Percentiles rank a stretch among this genome's conserved stretches.
These are phyloP conservation scores for Carcinoscorpius rotundicauda DNA, from an alignment of 1,140 invertebrate species.

Conservation along the genomic window DNA sequence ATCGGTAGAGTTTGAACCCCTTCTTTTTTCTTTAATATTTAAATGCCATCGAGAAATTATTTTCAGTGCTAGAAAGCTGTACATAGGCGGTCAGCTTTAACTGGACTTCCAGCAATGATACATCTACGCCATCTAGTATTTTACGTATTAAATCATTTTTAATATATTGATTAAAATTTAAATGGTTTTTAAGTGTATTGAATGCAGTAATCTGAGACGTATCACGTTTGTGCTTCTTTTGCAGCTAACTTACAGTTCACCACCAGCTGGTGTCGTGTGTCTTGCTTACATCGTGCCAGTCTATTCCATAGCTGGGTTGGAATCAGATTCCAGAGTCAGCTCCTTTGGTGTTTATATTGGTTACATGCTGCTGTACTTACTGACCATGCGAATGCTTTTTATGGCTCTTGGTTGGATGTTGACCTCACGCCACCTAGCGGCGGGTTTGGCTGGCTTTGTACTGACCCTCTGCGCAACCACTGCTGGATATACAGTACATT, in stretches of 20 bases:
- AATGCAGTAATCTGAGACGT: too few relatives aligned
- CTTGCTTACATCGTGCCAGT: conserved; percentile 69
- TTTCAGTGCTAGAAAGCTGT: too few relatives aligned
- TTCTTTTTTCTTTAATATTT: too few relatives aligned
- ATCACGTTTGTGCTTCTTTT: conserved; percentile 11
- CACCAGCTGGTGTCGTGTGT: conserved; percentile 53
- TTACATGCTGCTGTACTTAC: conserved; percentile 63
- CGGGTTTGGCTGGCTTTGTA: conserved; percentile 46
- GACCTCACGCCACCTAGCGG: conserved; percentile 38
- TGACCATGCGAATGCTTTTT: conserved; percentile 53
- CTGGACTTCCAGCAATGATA: too few relatives aligned
- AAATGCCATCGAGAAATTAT: too few relatives aligned
- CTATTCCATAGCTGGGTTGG: conserved; percentile 74
- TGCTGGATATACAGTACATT: conserved; percentile 57
- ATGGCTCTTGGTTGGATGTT: conserved; percentile 48
- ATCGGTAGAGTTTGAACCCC: too few relatives aligned
- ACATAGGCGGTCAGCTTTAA: too few relatives aligned
- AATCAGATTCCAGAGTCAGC: conserved; percentile 42
- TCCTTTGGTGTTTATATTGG: conserved; percentile 63
- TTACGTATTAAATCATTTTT: too few relatives aligned
- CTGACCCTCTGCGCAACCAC: conserved; percentile 48
- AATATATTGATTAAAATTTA: too few relatives aligned
- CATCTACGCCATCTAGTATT: too few relatives aligned
- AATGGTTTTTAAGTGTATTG: too few relatives aligned
- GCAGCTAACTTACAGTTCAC: conserved; percentile 45